A percentile compares a stretch with the other conserved stretches of the same genome.
phyloP scores from a whole-genome alignment of 2,797 vertebrate species.

The Arnoldichthys spilopterus region DNA sequence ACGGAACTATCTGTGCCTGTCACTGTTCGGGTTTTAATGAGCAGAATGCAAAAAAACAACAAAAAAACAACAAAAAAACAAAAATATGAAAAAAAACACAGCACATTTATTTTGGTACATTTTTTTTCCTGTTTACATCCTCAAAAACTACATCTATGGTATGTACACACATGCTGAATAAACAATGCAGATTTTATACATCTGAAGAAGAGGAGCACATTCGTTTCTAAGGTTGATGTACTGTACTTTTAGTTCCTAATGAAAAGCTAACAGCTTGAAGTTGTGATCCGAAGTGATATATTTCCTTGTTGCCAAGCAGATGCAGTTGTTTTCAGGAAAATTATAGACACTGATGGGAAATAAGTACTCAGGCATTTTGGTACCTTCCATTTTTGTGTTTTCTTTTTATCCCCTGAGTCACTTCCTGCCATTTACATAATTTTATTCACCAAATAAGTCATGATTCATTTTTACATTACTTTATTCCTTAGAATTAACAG shows the following conservation, averaged over 20 bases:
- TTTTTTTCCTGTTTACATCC: constrained; percentile 8
- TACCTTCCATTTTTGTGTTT: too few species aligned
- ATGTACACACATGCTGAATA: background rate
- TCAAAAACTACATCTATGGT: background rate
- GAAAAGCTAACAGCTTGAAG: too few species aligned
- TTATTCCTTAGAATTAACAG: too few species aligned
- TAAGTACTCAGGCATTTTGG: too few species aligned
- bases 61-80: constrained; percentile 5
- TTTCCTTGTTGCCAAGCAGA: background rate
- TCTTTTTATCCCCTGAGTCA: too few species aligned
- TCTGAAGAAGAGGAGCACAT: background rate
- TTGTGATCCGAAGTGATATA: background rate
- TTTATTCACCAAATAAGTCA: too few species aligned
- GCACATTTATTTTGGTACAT: background rate
- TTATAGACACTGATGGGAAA: too few species aligned
- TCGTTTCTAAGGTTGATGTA: background rate
- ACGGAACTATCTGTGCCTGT: constrained; percentile 25
- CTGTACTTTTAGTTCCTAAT: background rate
- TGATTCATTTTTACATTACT: too few species aligned
- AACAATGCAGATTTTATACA: background rate
- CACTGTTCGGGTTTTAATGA: constrained; percentile 51
- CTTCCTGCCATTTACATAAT: too few species aligned
- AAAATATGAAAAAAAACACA: background rate
- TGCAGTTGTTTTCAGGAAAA: too few species aligned
- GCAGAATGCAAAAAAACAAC: constrained; percentile 17